Conservation (phyloP, 2,888 invertebrate species). For the Leptopilina syphax region DNA sequence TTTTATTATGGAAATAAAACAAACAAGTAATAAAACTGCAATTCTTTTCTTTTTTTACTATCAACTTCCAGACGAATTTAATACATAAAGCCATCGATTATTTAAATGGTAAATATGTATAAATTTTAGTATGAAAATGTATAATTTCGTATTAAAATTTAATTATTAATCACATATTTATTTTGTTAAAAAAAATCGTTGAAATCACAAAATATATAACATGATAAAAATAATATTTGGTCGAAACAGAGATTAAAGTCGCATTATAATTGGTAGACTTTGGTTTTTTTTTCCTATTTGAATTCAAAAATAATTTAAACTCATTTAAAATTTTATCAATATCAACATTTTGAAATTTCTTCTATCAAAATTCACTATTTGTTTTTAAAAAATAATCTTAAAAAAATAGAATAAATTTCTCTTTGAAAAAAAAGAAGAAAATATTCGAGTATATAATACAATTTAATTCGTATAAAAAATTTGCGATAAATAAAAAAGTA, state of each 20-base stretch:
- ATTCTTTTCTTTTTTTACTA: background rate
- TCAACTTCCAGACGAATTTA: slow-evolving; percentile 16
- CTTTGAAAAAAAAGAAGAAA: background rate
- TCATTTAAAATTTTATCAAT: background rate
- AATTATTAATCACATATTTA: slow-evolving; percentile 9
- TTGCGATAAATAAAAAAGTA: background rate
- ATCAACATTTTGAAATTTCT: background rate
- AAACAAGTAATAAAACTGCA: slow-evolving; percentile 10
- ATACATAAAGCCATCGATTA: slow-evolving; percentile 12
- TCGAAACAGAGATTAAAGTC: background rate
- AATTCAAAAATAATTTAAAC: slow-evolving; percentile 6
- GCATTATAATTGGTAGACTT: background rate
- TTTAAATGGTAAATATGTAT: slow-evolving; percentile 16
- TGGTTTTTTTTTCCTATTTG: background rate
- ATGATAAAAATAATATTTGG: slow-evolving; percentile 19
- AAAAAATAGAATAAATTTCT: background rate
- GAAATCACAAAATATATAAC: background rate
- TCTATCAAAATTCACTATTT: background rate
- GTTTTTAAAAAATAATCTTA: background rate
- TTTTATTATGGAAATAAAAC: slow-evolving; percentile 23
- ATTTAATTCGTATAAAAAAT: background rate
- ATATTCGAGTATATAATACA: slow-evolving; percentile 13
- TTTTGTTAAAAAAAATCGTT: slow-evolving; percentile 14
- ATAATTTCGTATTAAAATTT: slow-evolving; percentile 19
- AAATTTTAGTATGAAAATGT: slow-evolving; percentile 22